Evolutionary conservation across 2,888 invertebrate genomes (phyloP), one percentile per base, ranked within the genome.

Genomic region (Syritta pipiens): DNA sequence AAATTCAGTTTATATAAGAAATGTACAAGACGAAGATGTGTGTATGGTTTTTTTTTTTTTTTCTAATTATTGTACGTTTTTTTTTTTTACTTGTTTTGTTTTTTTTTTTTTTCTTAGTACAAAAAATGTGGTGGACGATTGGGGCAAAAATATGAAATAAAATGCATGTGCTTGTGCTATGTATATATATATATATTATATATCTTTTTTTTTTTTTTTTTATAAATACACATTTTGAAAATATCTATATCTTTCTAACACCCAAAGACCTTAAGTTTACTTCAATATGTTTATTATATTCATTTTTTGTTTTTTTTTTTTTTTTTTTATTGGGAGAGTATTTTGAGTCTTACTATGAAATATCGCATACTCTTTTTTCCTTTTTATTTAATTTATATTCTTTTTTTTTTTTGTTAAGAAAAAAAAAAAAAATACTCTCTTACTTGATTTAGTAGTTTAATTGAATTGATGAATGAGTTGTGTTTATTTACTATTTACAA

Each of bases 11-110:
- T n/a, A n/a, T n/a, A n/a, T n/a, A n/a, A 57, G 10, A 53, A 68
- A 62, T 68, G 14, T 68, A 68, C 75, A 68, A 57, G 68, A 40
- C 49, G 20, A 59, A 59, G 30, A 19, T 44, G 32, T 20, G 48
- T 48, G 4, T 14, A 6, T 7, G 6, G 20, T 0, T 42, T 19
- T 7, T n/a, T 26, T 32, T 35, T 24, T 40, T 46, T 46, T 40
- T 67, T 4, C 14, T 72, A 53, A 40, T 49, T 68, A 46, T 72
- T 63, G 72, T 72, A 72, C 65, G 55, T 35, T 42, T 14, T 35
- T 26, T 40, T 24, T 62, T 4, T 48, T 20, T 19, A 10, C 3
- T 20, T 44, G 2, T 17, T 20, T 40, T 28, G 9, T 28, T 7
- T 30, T 37, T 26, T 20, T 37, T 28, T 26, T n/a, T 51, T 44